Evolutionary conservation across 2,113 vertebrate genomes (phyloP).

Genomic region (Ibidorhyncha struthersii): DNA sequence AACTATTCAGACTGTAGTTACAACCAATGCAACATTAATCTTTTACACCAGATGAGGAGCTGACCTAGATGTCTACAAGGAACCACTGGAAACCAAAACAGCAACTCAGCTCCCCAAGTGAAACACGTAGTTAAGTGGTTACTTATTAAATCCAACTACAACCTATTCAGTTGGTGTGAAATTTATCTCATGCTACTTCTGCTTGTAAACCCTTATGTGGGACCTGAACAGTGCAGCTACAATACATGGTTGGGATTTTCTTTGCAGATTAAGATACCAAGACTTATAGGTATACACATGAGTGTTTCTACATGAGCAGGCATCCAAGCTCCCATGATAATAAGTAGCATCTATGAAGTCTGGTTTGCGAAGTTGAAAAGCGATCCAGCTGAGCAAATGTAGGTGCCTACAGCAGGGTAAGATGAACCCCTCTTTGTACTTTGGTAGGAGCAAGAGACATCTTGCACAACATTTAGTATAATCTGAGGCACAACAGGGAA

Average conservation of each 20-base stretch:
- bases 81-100: not conserved
- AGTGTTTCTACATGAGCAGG: not conserved
- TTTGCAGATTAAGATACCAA: not conserved
- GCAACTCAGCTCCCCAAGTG: not conserved
- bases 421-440: accelerated
- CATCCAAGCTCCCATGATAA: not conserved
- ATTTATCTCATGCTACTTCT: not conserved
- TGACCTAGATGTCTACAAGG: not conserved
- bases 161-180: not conserved
- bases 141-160: not conserved
- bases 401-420: not conserved
- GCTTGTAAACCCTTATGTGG: accelerated
- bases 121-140: not conserved
- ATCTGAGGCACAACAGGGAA: not conserved
- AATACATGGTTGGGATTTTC: not conserved
- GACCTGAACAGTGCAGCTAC: not conserved
- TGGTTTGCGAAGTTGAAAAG: not conserved
- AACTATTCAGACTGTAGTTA: not conserved
- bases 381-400: accelerated
- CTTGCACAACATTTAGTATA: not conserved
- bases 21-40: not conserved
- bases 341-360: accelerated
- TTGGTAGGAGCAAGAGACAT: not conserved
- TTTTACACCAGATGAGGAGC: not conserved
- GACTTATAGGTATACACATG: accelerated